Evolutionary conservation across 1,140 invertebrate genomes (phyloP), one percentile per base, ranked within the genome.

Genomic region (Lithobius niger): DNA sequence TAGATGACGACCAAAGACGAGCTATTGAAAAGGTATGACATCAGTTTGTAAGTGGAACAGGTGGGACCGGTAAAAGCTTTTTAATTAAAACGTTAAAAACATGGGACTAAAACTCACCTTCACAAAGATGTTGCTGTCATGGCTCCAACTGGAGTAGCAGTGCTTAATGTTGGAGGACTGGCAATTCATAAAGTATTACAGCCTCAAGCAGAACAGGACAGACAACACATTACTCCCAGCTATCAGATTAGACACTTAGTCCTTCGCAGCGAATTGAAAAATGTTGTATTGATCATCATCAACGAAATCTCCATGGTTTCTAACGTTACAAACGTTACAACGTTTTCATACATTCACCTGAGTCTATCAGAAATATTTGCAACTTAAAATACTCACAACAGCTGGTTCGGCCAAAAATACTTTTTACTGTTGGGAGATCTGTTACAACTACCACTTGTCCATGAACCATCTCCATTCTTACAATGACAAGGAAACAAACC

Each of bases 131-230:
- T 26, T 6, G 57, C 52, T 19, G 31, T 56, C 2, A 31, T 22
- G 19, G 54, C 54, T 15, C 54, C 57, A 19, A 58, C 57, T 3
- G 57, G 57, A 48, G 51, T 58, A 16, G 57, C 57, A 18, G 54
- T 54, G 4, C 43, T 58, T 42, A 58, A 58, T 27, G 43, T 54
- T 22, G 36, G 49, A 13, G 57, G 54, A 3, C 22, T 58, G n/a
- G 50, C 57, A 27, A n/a, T 58, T 40, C 57, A 57, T 43, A 55
- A 31, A 31, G 10, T 58, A 48, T 27, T 58, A 6, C 57, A 57
- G 42, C 26, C 56, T 26, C 57, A 53, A n/a, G 43, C 56, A 16
- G 43, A 50, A 27, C 52, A 50, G 24, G 26, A 36, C 26, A 26
- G 21, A 45, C 44, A 22, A 40, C 42, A 36, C 42, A 55, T 16